Evolutionary conservation across 2,888 invertebrate genomes (phyloP), one percentile per base, ranked within the genome.

Genomic region (Nebria brevicollis): DNA sequence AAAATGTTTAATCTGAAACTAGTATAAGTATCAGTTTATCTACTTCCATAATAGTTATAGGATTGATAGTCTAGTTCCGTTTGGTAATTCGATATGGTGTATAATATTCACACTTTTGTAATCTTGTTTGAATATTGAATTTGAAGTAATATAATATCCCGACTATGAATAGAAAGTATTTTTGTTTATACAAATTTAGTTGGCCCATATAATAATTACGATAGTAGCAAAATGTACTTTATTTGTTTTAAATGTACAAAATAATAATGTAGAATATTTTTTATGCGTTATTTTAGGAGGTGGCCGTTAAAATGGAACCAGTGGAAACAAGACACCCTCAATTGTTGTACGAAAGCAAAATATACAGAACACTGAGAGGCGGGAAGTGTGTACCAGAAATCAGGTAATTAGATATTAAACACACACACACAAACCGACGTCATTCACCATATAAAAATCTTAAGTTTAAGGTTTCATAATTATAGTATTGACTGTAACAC

Each of bases 231-330:
- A 34, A 4, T 34, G 34, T 34, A 20, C 20, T 20, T 20, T 20
- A 20, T 20, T 20, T 43, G 54, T 1, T 54, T 54, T 54, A 54
- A 2, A 34, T 5, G 34, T 34, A 34, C 34, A 34, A 34, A 34
- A 34, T 4, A 34, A 34, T 34, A 34, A 34, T 34, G 34, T 34
- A 34, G 1, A 4, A 34, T 34, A 34, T 5, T 0, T 1, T 34
- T 34, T 34, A 0, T 34, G 5, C 34, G 5, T 54, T 11, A 84
- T 89, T 87, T 66, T 89, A 97, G 94, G 98, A 98, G 91, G 98
- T 98, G 85, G 98, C 98, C 85, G 96, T 98, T 84, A 98, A 98
- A 91, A 92, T 98, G 89, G 98, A 98, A 92, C 96, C 95, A 86
- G 92, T 95, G 85, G 95, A 95, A 88, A 97, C 98, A 83, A 94